These are phyloP conservation scores for Bos taurus DNA, from an alignment of 2,113 vertebrate genomes.

Conservation along the genomic window DNA sequence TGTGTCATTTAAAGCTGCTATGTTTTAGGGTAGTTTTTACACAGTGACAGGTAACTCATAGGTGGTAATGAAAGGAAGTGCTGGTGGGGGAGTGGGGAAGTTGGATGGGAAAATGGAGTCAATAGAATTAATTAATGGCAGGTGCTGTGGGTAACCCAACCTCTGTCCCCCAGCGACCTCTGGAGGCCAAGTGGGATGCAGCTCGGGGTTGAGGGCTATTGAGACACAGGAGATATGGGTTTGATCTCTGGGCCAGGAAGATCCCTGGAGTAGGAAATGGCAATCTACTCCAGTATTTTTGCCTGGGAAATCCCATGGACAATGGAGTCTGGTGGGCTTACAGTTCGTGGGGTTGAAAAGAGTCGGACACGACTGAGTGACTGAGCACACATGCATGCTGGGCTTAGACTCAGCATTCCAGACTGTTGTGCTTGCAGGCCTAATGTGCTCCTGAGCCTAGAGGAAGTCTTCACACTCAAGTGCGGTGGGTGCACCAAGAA, in stretches of 20 bases:
- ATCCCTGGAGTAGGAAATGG: background rate
- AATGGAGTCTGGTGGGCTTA: background rate
- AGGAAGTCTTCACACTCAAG: background rate
- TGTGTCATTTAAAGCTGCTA: background rate
- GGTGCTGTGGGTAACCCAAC: background rate
- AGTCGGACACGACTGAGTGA: background rate
- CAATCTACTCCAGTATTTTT: background rate
- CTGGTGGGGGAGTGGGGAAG: background rate
- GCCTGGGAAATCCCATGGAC: background rate
- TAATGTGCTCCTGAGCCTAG: background rate
- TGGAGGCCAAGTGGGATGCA: background rate
- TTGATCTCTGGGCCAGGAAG: background rate
- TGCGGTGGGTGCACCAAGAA: background rate
- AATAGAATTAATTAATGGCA: background rate
- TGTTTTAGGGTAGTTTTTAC: background rate
- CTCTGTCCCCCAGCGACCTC: accelerated
- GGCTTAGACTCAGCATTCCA: background rate
- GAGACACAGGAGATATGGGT: background rate
- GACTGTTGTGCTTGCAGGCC: background rate
- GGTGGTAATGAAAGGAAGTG: background rate
- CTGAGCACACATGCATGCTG: background rate
- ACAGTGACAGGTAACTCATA: background rate
- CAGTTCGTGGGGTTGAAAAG: background rate
- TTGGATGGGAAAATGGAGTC: too few species aligned
- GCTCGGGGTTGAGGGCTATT: background rate